Base-by-base conservation (phyloP, 2,888 invertebrate genomes). In the Ochropleura leucogaster region DNA sequence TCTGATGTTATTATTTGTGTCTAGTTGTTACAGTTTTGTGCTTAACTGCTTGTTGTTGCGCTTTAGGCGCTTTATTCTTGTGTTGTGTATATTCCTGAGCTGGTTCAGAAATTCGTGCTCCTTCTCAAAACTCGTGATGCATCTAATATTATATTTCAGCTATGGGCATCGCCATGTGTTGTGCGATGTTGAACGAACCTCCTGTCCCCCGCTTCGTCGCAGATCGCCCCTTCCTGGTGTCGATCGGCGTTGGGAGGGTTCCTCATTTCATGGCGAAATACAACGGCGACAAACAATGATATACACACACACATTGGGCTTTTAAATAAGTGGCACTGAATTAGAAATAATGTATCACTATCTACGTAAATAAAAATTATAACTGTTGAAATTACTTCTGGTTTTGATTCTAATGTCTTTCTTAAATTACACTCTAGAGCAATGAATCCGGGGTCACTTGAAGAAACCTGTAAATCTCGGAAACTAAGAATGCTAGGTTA, bases 181-280 rank as follows among this genome's bases (percentile, higher is more conserved):
- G 44, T 20, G 70, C 73, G 47, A 76, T 83, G 63, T 12, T 83
- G 66, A 10, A 66, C 44, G 51, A 18, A 72, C 63, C 67, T 12
- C 92, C 92, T 10, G 90, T 92, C 71, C 91, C 78, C 9, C 78
- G 78, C 30, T 95, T 95, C 68, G 63, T 72, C 59, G 82, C 82
- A 10, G 62, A 82, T 51, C 82, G 82, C 49, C 78, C 82, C 16
- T 82, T 82, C 78, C 55, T 82, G 49, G 62, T 68, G 62, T 49
- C 66, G 0, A 74, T 82, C 57, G 3, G 64, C 42, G 74, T 78
- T 55, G 78, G 57, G 18, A 72, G 8, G 9, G 51, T 69, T 55
- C 66, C 71, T 42, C 55, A 82, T 86, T 95, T 95, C 89, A 80
- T 90, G 71, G 91, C 93, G 5, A 85, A 86, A 1, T 89, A 91